Conservation (phyloP, 2,113 vertebrate genomes). For the Daubentonia madagascariensis region DNA sequence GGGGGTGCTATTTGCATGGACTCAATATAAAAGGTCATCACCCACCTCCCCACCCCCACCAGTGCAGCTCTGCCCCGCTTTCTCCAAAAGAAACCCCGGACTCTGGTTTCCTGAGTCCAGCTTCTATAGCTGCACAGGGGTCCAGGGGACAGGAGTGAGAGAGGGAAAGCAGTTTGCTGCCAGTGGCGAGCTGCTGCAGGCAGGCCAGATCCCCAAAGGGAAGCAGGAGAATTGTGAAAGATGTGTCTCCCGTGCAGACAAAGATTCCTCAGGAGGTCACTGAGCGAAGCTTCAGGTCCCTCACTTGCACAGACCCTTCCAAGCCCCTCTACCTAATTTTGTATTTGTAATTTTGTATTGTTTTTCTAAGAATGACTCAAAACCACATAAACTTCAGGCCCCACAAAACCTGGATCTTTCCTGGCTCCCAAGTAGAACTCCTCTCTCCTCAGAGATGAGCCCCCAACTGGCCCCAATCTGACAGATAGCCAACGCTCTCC, state of each 20-base stretch:
- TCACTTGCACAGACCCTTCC: background rate
- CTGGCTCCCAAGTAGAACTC: background rate
- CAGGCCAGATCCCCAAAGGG: background rate
- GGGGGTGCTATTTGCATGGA: background rate
- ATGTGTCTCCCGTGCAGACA: accelerated
- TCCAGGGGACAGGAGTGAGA: background rate
- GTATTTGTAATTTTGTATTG: background rate
- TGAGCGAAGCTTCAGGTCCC: too few relatives aligned
- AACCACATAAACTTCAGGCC: background rate
- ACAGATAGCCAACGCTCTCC: accelerated
- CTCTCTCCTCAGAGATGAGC: background rate
- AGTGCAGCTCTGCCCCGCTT: background rate
- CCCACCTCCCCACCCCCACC: background rate
- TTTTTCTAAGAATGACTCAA: constrained; percentile 27
- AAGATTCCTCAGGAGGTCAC: background rate
- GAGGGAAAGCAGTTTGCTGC: background rate
- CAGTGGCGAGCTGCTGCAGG: background rate
- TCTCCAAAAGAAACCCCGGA: background rate
- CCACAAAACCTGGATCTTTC: background rate
- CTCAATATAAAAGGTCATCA: background rate
- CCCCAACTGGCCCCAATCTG: accelerated
- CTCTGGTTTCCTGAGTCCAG: background rate
- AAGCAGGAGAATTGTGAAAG: background rate
- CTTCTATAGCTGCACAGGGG: background rate
- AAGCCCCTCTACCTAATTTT: background rate